Percentiles rank a stretch among this genome's conserved stretches.
Evolutionary conservation across 2,888 invertebrate species (phyloP).

Genomic region (Tuta absoluta): DNA sequence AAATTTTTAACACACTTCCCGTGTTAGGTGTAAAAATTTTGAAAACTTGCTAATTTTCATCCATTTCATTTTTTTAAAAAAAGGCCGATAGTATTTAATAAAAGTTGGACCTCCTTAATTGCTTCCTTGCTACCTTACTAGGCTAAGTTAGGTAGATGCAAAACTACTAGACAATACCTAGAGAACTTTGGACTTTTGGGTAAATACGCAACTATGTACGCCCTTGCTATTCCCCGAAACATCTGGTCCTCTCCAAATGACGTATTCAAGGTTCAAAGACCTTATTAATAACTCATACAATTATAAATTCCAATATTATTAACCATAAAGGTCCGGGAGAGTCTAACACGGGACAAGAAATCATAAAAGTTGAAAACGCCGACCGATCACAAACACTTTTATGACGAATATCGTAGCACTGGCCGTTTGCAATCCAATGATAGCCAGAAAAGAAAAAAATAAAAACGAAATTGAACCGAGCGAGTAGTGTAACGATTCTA

Average conservation of each 20-base stretch:
- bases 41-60: no score
- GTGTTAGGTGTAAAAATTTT: no score
- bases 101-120: no score
- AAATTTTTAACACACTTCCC: no score
- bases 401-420: conserved; percentile 23
- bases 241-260: conserved; percentile 23
- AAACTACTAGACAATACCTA: no score
- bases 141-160: no score
- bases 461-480: not conserved
- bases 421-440: conserved; percentile 15
- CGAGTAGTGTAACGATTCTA: conserved; percentile 28
- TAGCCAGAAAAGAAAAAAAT: conserved; percentile 8
- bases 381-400: conserved; percentile 41
- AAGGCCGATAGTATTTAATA: no score
- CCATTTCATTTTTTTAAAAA: no score
- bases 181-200: not conserved
- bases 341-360: conserved; percentile 42
- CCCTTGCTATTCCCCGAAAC: not conserved
- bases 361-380: conserved; percentile 53
- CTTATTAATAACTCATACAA: conserved; percentile 51
- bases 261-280: conserved; percentile 44
- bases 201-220: not conserved
- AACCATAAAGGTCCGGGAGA: conserved; percentile 41
- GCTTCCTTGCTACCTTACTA: no score
- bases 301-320: conserved; percentile 58